A percentile compares a stretch with the other conserved stretches of the same genome.
Evolutionary conservation across 2,113 vertebrate genomes (phyloP).

Genomic region (Eurystomus gularis): DNA sequence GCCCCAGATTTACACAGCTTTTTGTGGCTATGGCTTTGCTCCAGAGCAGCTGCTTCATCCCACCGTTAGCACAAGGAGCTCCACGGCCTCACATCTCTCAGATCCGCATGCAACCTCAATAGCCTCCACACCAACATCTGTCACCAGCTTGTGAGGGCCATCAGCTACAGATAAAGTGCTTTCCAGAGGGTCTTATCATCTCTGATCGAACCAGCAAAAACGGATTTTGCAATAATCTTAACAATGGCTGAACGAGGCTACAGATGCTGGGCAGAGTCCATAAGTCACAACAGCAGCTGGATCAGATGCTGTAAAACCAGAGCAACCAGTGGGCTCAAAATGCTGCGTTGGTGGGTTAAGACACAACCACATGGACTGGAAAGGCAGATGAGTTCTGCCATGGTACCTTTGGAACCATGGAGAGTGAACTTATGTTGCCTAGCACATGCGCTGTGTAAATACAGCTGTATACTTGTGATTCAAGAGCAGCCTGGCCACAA

Average conservation of each 20-base stretch:
- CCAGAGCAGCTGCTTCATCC: not conserved
- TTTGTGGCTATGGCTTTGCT: not conserved
- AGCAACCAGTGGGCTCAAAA: not conserved
- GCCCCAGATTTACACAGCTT: not conserved
- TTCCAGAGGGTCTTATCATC: not conserved
- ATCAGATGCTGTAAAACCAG: not conserved
- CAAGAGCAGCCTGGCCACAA: not conserved
- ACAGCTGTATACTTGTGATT: not conserved
- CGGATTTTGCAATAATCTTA: not conserved
- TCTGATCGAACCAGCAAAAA: not conserved
- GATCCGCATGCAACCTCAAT: not conserved
- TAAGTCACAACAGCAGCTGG: not conserved
- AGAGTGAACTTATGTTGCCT: not conserved
- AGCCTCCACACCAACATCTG: not conserved
- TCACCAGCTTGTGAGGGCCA: not conserved
- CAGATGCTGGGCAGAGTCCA: not conserved
- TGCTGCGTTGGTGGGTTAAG: not conserved
- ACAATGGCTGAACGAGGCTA: not conserved
- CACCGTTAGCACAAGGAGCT: not conserved
- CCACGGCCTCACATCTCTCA: accelerated
- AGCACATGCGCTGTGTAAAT: not conserved
- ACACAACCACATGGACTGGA: not conserved
- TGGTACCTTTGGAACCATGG: not conserved
- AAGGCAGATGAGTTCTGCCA: not conserved
- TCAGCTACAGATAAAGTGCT: not conserved